These are phyloP conservation scores for Nowickia ferox DNA, from an alignment of 2,888 invertebrate species.

Conservation along the genomic window DNA sequence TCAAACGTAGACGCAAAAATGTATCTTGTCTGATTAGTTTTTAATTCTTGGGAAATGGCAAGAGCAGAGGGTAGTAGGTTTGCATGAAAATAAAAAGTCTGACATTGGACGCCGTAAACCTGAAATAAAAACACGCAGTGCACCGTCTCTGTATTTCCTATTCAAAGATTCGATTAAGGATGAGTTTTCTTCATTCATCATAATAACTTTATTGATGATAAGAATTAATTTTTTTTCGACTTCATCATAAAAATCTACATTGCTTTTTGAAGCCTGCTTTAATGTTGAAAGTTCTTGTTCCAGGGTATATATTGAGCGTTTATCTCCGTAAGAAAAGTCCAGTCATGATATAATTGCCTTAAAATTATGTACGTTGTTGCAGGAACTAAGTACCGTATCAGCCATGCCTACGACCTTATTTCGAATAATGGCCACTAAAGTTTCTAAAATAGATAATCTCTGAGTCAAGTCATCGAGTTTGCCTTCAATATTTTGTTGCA, in stretches of 20 bases:
- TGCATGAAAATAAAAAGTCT: too few relatives aligned
- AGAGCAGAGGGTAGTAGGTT: too few relatives aligned
- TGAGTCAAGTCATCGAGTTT: constrained; percentile 35
- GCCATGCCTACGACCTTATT: constrained; percentile 42
- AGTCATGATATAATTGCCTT: constrained; percentile 52
- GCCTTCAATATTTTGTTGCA: constrained; percentile 25
- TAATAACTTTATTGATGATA: too few relatives aligned
- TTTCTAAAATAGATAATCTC: constrained; percentile 37
- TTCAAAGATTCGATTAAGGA: too few relatives aligned
- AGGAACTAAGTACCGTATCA: constrained; percentile 27
- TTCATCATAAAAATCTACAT: constrained; percentile 40
- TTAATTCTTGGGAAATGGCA: too few relatives aligned
- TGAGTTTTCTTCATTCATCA: too few relatives aligned
- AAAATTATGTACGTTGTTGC: constrained; percentile 44
- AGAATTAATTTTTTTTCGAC: constrained; percentile 41
- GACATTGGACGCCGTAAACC: too few relatives aligned
- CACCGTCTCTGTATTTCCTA: too few relatives aligned
- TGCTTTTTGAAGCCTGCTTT: constrained; percentile 31
- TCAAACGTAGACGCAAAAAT: too few relatives aligned
- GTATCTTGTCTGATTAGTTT: too few relatives aligned
- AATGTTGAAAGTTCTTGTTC: constrained; percentile 54
- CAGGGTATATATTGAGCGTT: constrained; percentile 40
- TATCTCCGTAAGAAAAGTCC: constrained; percentile 50
- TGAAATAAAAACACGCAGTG: too few relatives aligned
- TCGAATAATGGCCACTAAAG: constrained; percentile 36